Conservation (phyloP, 2,888 invertebrate genomes). For the Lottia scabra region DNA sequence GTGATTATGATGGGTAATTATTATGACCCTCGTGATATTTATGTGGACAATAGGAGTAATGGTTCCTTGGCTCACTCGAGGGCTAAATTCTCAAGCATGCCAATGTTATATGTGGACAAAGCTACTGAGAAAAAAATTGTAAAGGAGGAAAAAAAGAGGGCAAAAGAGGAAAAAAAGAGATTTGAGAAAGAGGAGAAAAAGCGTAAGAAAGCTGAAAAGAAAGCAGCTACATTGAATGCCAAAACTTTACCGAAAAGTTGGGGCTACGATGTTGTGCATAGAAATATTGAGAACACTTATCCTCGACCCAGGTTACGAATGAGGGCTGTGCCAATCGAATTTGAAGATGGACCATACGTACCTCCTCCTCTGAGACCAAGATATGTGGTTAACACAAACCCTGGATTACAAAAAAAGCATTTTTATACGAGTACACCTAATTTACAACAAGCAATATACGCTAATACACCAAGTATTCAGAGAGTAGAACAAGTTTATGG, state of each 20-base stretch:
- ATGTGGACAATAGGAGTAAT: conserved; percentile 34
- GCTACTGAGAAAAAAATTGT: conserved; percentile 45
- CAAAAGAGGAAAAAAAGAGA: conserved; percentile 51
- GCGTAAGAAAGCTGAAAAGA: conserved; percentile 49
- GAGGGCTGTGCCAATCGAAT: conserved; percentile 53
- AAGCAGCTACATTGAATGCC: conserved; percentile 32
- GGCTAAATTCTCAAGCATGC: conserved; percentile 53
- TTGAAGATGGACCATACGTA: conserved; percentile 43
- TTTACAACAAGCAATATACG: conserved; percentile 14
- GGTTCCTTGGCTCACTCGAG: conserved; percentile 42
- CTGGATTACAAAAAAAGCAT: background rate
- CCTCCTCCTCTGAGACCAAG: conserved; percentile 39
- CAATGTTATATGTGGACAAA: conserved; percentile 46
- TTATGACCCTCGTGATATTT: conserved; percentile 19
- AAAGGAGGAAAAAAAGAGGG: conserved; percentile 52
- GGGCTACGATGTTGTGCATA: conserved; percentile 36
- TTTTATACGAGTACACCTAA: background rate
- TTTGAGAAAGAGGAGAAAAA: conserved; percentile 55
- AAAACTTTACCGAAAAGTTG: conserved; percentile 51
- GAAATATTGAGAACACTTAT: conserved; percentile 47
- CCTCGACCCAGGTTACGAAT: conserved; percentile 42
- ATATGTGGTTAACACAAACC: background rate
- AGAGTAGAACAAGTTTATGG: conserved; percentile 57
- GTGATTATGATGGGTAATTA: conserved; percentile 40
- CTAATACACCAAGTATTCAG: conserved; percentile 53